Base-by-base conservation (phyloP, 2,888 invertebrate genomes). In the Molorchus minor region DNA sequence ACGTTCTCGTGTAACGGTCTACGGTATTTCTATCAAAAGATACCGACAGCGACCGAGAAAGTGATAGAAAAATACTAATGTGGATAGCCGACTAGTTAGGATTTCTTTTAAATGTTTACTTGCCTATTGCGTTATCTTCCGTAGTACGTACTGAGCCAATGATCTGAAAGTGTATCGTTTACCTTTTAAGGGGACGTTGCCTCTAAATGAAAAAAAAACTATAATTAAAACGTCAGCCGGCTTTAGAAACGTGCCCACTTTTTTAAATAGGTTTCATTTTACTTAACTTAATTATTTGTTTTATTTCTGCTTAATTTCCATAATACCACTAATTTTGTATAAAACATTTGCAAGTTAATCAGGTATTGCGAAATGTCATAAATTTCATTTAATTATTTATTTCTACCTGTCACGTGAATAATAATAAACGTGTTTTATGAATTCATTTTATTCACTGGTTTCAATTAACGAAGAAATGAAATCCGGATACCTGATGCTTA, bases 1-100 rank as follows among this genome's bases (percentile, higher is more conserved):
- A 66, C 68, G 65, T 68, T 60, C 65, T 57, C 61, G 59, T 51
- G 64, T 65, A 65, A 64, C 65, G 65, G 64, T 51, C 61, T 53
- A 57, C 58, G 60, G 63, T 64, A 57, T 62, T 54, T 56, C 25
- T 33, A 56, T 65, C 64, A 61, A 65, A 64, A 59, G 59, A 46
- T 20, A 62, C 67, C 67, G 67, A 57, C 54, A 33, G 33, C 38
- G 41, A 36, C 47, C 47, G 55, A 58, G 54, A 64, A 61, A 67
- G 64, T 64, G 64, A 59, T 58, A 64, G 67, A 67, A 64, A 67
- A 64, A 67, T 64, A 64, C 61, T 60, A 62, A 62, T 66, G 64
- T 66, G 63, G 62, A 62, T 63, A 56, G 54, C 52, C 49, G 64
- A 64, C 41, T 33, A 38, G 51, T 58, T 13, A 53, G 38, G 53